Percentiles rank a stretch among this genome's conserved stretches.
Evolutionary conservation across 2,797 vertebrate genomes (phyloP).

Genomic region (Epinephelus coioides): DNA sequence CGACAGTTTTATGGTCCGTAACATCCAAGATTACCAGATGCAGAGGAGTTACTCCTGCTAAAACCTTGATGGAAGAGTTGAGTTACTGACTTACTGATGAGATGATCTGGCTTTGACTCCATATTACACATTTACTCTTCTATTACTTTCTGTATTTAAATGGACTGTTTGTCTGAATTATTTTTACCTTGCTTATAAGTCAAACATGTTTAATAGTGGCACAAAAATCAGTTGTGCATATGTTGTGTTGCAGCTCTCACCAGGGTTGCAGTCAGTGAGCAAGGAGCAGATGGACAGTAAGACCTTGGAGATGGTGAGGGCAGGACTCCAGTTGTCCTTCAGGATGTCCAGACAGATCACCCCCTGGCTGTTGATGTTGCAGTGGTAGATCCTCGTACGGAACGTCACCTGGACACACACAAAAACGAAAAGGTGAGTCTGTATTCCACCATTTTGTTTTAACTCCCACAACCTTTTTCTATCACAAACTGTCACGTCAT

Average conservation of each 20-base stretch:
- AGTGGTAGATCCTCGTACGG: constrained; percentile 94
- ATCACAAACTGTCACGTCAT: background rate
- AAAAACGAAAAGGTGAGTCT: background rate
- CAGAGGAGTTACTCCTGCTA: background rate
- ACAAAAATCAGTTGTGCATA: background rate
- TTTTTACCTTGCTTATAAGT: too few relatives aligned
- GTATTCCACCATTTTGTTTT: background rate
- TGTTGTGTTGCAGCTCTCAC: constrained; percentile 80
- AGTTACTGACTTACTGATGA: background rate
- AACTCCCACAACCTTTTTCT: too few relatives aligned
- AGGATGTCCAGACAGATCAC: constrained; percentile 93
- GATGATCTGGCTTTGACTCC: background rate
- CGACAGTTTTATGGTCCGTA: background rate
- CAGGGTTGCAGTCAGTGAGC: constrained; percentile 96
- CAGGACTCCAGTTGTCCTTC: constrained; percentile 93
- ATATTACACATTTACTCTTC: background rate
- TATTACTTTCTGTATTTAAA: background rate
- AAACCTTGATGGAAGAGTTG: background rate
- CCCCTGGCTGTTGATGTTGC: constrained; percentile 95
- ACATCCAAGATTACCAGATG: background rate
- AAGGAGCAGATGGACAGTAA: constrained; percentile 96
- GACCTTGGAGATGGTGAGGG: constrained; percentile 95
- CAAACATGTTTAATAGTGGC: too few relatives aligned
- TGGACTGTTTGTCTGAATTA: too few relatives aligned
- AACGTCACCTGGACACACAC: constrained; percentile 84